Evolutionary conservation across 2,888 invertebrate species (phyloP).

Genomic region (Coremacera marginata): DNA sequence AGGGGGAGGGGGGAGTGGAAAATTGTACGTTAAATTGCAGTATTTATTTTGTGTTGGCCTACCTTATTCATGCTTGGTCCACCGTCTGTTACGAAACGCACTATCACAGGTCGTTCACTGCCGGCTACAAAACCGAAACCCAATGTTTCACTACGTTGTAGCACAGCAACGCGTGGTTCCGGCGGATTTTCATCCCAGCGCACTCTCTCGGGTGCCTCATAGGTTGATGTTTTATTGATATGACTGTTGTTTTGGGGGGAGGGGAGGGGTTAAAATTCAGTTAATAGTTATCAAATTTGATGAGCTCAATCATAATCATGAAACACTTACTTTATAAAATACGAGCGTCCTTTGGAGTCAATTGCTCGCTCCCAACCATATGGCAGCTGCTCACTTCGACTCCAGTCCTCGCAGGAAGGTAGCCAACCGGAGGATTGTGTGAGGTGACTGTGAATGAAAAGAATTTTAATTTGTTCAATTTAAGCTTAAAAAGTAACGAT

Average conservation of each 20-base stretch:
- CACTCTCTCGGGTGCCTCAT: constrained; percentile 82
- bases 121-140: constrained; percentile 98
- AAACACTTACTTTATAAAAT: constrained; percentile 82
- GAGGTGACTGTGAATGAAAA: constrained; percentile 77
- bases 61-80: constrained; percentile 92
- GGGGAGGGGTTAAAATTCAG: not conserved
- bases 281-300: too few species aligned
- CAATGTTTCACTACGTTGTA: constrained; percentile 81
- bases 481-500: too few species aligned
- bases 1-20: not conserved
- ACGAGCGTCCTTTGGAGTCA: constrained; percentile 83
- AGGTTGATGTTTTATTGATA: constrained; percentile 90
- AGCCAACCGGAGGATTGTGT: constrained; percentile 88
- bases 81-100: constrained; percentile 88
- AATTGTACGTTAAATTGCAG: not conserved
- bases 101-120: constrained; percentile 91
- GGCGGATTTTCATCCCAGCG: constrained; percentile 80
- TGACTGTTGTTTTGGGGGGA: constrained; percentile 71
- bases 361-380: constrained; percentile 93
- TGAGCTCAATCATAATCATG: too few species aligned
- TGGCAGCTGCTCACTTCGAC: constrained; percentile 76
- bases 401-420: constrained; percentile 90
- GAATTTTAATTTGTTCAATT: too few species aligned
- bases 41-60: constrained; percentile 42
- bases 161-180: constrained; percentile 81